A percentile compares a stretch with the other conserved stretches of the same genome.
phyloP scores from a whole-genome alignment of 2,888 invertebrate species.

The Philereme transversata region DNA sequence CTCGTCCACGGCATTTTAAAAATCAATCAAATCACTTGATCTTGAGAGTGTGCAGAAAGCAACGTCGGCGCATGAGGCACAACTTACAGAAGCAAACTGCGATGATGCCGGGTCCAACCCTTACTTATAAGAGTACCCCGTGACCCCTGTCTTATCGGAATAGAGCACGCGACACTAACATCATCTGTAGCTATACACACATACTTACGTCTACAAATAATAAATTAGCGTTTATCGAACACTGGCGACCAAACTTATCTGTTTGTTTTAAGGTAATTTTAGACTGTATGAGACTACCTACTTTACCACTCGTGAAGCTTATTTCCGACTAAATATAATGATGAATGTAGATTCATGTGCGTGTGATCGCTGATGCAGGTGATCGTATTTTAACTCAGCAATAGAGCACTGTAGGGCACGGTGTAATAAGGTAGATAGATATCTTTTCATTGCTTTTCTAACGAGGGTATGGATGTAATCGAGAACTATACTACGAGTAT shows the following conservation, averaged over 20 bases:
- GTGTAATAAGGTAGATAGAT: too few relatives aligned
- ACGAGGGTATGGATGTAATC: too few relatives aligned
- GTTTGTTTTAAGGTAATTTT: slow-evolving; percentile 9
- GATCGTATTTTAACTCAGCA: too few relatives aligned
- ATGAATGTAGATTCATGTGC: too few relatives aligned
- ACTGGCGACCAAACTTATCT: slow-evolving; percentile 18
- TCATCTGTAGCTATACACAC: slow-evolving; percentile 45
- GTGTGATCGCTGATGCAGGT: too few relatives aligned
- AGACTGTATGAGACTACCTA: neutral
- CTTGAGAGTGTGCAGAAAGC: slow-evolving; percentile 74
- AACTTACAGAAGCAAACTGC: slow-evolving; percentile 53
- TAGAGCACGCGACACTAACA: slow-evolving; percentile 70
- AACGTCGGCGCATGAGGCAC: slow-evolving; percentile 65
- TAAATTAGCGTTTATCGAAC: slow-evolving; percentile 29
- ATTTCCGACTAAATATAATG: neutral
- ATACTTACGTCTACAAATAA: slow-evolving; percentile 15
- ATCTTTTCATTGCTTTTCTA: too few relatives aligned
- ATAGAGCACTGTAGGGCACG: too few relatives aligned
- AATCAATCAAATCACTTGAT: slow-evolving; percentile 64
- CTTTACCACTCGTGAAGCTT: neutral
- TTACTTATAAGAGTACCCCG: slow-evolving; percentile 69
- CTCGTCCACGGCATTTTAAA: slow-evolving; percentile 78
- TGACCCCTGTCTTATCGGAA: slow-evolving; percentile 73
- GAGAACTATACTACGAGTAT: too few relatives aligned
- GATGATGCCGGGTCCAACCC: slow-evolving; percentile 45